These are phyloP conservation scores for Acanthococcus lagerstroemiae DNA, from an alignment of 2,888 invertebrate species.

Conservation along the genomic window DNA sequence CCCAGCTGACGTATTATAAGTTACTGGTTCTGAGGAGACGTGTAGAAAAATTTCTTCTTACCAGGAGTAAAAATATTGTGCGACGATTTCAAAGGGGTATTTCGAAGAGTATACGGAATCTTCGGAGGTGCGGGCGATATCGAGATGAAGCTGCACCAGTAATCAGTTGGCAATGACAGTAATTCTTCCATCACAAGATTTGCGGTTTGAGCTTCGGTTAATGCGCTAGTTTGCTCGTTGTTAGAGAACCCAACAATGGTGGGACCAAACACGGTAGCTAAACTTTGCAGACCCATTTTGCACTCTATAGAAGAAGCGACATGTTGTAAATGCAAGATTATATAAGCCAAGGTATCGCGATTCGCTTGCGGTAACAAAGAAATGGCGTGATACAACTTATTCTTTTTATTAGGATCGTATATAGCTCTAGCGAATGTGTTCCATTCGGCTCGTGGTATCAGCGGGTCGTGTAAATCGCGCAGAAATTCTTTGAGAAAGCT, in stretches of 20 bases:
- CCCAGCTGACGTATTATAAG: too few species aligned
- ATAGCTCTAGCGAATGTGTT: conserved; percentile 48
- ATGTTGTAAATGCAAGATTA: conserved; percentile 82
- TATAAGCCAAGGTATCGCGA: conserved; percentile 85
- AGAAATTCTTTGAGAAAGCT: conserved; percentile 92
- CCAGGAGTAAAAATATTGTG: conserved; percentile 14
- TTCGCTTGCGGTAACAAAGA: conserved; percentile 82
- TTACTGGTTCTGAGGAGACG: neutral
- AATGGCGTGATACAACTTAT: conserved; percentile 58
- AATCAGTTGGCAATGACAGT: conserved; percentile 59
- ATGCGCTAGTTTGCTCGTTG: conserved; percentile 37
- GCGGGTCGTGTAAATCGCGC: conserved; percentile 71
- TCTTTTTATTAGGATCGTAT: conserved; percentile 24
- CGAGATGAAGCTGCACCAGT: conserved; percentile 47
- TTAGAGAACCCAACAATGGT: conserved; percentile 78
- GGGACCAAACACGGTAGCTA: conserved; percentile 87
- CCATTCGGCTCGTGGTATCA: conserved; percentile 74
- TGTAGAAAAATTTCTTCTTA: conserved; percentile 2
- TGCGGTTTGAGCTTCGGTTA: conserved; percentile 30
- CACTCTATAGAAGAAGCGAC: conserved; percentile 72
- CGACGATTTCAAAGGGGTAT: conserved; percentile 20
- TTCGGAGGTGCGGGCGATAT: neutral
- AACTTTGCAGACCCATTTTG: conserved; percentile 82
- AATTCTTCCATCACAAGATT: conserved; percentile 57
- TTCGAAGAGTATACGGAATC: neutral